phyloP scores from a whole-genome alignment of 2,113 vertebrate genomes.

The Mustela nigripes region DNA sequence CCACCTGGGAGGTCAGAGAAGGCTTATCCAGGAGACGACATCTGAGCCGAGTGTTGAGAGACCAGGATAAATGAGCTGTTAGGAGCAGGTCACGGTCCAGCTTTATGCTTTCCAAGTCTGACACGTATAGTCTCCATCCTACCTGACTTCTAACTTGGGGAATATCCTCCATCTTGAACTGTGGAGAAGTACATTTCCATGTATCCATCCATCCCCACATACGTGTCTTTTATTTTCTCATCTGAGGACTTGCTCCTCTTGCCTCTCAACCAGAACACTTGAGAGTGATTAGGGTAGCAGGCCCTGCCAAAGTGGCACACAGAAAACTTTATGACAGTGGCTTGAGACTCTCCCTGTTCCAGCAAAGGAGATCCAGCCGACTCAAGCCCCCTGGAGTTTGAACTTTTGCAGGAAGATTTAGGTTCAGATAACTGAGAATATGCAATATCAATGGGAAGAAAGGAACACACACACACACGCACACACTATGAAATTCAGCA shows the following conservation, averaged over 20 bases:
- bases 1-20: not conserved
- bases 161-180: not conserved
- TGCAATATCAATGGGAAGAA: not conserved
- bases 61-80: not conserved
- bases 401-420: not conserved
- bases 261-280: not conserved
- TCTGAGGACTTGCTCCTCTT: not conserved
- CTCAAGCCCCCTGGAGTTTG: not conserved
- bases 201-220: not conserved
- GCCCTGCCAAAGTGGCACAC: not conserved
- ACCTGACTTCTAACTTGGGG: not conserved
- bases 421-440: not conserved
- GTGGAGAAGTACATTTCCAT: not conserved
- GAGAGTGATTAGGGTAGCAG: not conserved
- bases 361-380: not conserved
- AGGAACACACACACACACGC: not conserved
- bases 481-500: not conserved
- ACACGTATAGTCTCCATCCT: not conserved
- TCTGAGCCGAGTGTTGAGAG: slow-evolving; percentile 46
- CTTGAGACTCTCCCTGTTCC: not conserved
- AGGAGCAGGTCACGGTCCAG: not conserved
- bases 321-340: not conserved
- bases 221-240: not conserved
- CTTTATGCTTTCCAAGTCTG: not conserved
- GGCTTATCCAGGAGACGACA: not conserved